These are phyloP conservation scores for Albula goreensis DNA, from an alignment of 2,113 vertebrate genomes.

Conservation along the genomic window DNA sequence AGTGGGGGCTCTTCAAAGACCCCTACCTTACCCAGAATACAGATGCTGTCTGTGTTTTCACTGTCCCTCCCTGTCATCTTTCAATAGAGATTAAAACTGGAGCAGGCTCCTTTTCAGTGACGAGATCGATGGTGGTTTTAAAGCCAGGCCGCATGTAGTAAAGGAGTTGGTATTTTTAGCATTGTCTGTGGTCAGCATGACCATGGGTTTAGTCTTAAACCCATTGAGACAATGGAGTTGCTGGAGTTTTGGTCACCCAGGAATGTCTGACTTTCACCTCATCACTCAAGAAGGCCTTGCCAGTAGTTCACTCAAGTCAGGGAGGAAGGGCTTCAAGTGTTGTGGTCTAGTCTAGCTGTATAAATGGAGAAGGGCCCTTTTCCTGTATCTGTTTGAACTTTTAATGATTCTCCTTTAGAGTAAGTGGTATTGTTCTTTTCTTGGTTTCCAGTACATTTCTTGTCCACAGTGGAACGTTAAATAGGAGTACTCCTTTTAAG, in stretches of 20 bases:
- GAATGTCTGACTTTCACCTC: conserved; percentile 39
- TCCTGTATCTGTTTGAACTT: background rate
- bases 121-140: conserved; percentile 23
- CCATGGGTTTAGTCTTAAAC: conserved; percentile 5
- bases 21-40: conserved; percentile 34
- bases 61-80: conserved; percentile 39
- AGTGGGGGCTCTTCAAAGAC: conserved; percentile 44
- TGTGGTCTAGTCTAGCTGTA: background rate
- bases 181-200: conserved; percentile 26
- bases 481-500: background rate
- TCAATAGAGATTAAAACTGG: conserved; percentile 35
- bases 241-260: background rate
- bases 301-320: background rate
- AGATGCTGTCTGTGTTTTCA: conserved; percentile 51
- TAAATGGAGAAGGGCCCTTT: background rate
- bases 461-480: background rate
- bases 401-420: background rate
- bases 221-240: conserved; percentile 3
- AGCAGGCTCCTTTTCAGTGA: conserved; percentile 31
- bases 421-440: background rate
- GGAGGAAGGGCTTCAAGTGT: conserved; percentile 8
- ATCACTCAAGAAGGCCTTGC: conserved; percentile 28
- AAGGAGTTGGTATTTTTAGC: conserved; percentile 39
- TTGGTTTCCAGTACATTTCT: background rate
- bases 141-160: conserved; percentile 37